Base-by-base conservation (phyloP, 2,797 vertebrate species). In the Hafferia zeledoni region DNA sequence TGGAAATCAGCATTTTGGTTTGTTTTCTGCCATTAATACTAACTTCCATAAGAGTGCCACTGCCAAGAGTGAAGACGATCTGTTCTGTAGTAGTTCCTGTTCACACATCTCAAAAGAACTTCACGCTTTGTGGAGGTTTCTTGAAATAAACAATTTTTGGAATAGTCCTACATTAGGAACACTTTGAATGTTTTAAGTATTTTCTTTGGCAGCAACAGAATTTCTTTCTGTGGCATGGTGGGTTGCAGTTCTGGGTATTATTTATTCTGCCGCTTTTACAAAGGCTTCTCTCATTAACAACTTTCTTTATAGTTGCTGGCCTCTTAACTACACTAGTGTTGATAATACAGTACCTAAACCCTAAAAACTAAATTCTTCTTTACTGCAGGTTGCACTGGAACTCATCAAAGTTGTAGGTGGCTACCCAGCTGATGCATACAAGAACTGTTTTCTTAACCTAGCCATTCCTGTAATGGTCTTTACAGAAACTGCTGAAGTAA, bases 381-480 rank as follows among this genome's bases (percentile, higher is more conserved):
- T 60, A 79, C 47, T 90, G 30, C 96, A 99, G 99, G 99, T 99
- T 97, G 98, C 99, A 12, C 87, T 99, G 82, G 99, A 99, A 97
- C 96, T 99, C 95, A 98, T 99, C 71, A 99, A 99, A 96, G 97
- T 99, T 85, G 98, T 98, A 55, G 99, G 98, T 92, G 98, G 98
- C 65, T 98, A 98, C 67, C 97, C 97, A 41, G 99, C 99, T 96
- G 98, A 99, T 83, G 98, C 98, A 12, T 99, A 99, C 94, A 99
- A 98, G 97, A 99, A 99, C 98, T 99, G 99, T 97, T 99, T 99
- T 97, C 98, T 99, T 85, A 99, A 99, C 96, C 97, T 99, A 97
- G 99, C 99, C 94, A 99, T 99, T 98, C 99, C 99, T 76, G 98
- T 99, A 16, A 97, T 99, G 94, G 99, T 99, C 90, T 98, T 99